Evolutionary conservation across 2,888 invertebrate species (phyloP).

Genomic region (Ophion slaviceki): DNA sequence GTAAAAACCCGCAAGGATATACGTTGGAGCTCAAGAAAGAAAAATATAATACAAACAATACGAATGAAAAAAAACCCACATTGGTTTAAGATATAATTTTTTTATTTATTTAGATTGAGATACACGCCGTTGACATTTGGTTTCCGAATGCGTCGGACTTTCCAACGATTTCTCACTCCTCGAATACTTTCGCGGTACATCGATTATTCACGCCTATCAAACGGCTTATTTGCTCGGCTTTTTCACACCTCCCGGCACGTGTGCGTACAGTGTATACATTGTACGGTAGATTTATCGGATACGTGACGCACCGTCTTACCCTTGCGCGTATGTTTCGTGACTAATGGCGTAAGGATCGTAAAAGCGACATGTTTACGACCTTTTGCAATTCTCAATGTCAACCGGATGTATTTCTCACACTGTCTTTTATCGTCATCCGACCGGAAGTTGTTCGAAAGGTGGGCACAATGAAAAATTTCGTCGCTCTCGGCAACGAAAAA

Average conservation of each 20-base stretch:
- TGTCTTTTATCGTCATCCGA: conserved; percentile 9
- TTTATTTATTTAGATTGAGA: not conserved
- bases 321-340: conserved; percentile 3
- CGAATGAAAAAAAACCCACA: not conserved
- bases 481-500: not conserved
- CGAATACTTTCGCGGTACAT: conserved; percentile 1
- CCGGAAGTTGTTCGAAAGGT: conserved; percentile 17
- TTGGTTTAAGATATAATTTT: not conserved
- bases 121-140: not conserved
- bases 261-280: conserved; percentile 19
- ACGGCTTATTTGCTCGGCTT: conserved; percentile 18
- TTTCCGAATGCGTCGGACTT: conserved; percentile 24
- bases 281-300: conserved; percentile 39
- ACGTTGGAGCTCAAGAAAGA: too few species aligned
- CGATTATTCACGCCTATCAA: conserved; percentile 28
- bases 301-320: conserved; percentile 39
- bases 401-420: not conserved
- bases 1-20: too few species aligned
- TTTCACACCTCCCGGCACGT: conserved; percentile 21
- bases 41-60: not conserved
- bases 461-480: not conserved
- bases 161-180: conserved; percentile 5
- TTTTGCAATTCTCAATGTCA: conserved; percentile 20
- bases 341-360: conserved; percentile 36
- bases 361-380: conserved; percentile 27